These are phyloP conservation scores for Palaemon carinicauda DNA, from an alignment of 1,140 invertebrate species.

Conservation along the genomic window DNA sequence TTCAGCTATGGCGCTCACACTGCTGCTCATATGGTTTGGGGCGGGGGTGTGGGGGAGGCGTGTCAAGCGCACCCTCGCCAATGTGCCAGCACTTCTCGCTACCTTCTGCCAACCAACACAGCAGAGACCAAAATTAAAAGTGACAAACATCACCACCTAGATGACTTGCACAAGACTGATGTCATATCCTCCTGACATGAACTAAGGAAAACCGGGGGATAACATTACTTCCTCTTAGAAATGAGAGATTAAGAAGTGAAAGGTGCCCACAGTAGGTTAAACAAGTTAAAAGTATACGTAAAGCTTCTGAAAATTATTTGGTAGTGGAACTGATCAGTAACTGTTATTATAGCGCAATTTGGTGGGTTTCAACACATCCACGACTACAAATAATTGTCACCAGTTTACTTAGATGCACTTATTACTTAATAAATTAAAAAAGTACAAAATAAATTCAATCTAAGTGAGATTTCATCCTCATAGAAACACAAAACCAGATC, in stretches of 20 bases:
- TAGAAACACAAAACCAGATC: conserved; percentile 49
- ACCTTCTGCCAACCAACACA: conserved; percentile 38
- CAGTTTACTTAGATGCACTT: conserved; percentile 55
- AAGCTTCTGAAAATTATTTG: conserved; percentile 54
- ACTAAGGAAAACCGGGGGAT: conserved; percentile 16
- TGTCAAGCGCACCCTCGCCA: not conserved
- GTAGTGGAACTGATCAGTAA: conserved; percentile 50
- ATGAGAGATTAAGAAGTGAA: conserved; percentile 33
- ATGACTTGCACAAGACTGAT: not conserved
- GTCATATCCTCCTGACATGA: not conserved
- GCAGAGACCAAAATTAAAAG: conserved; percentile 18
- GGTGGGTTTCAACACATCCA: conserved; percentile 46
- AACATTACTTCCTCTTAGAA: conserved; percentile 15
- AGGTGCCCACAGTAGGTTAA: conserved; percentile 50
- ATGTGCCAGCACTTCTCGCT: conserved; percentile 41
- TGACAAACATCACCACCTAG: not conserved
- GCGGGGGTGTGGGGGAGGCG: not conserved
- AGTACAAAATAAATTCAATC: conserved; percentile 57
- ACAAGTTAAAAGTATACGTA: conserved; percentile 46
- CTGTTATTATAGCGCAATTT: conserved; percentile 54
- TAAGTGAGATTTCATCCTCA: conserved; percentile 37
- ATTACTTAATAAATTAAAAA: conserved; percentile 58
- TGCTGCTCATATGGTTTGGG: not conserved
- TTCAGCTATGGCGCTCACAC: not conserved
- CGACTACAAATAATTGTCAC: conserved; percentile 47